Evolutionary conservation across 2,888 invertebrate genomes (phyloP).

Genomic region (Aphelenchoides bicaudatus): DNA sequence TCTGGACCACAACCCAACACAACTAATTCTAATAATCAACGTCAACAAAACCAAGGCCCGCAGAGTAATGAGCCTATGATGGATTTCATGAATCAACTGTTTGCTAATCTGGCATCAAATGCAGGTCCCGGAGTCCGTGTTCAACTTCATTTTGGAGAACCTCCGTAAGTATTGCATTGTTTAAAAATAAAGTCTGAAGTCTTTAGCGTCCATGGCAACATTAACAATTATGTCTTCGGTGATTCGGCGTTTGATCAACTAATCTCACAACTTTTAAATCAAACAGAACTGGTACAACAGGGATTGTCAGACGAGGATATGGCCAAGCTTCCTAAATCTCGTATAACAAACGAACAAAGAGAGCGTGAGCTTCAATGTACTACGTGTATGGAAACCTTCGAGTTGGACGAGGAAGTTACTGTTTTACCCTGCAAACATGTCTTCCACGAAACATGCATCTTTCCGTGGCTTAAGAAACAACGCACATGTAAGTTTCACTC

Average conservation of each 20-base stretch:
- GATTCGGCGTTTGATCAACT: conserved; percentile 15
- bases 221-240: conserved; percentile 14
- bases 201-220: conserved; percentile 11
- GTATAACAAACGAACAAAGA: conserved; percentile 23
- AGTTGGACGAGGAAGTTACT: conserved; percentile 25
- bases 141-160: background rate
- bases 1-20: background rate
- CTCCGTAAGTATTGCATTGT: conserved; percentile 5
- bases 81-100: conserved; percentile 9
- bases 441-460: conserved; percentile 26
- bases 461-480: conserved; percentile 26
- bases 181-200: background rate
- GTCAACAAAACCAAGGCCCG: background rate
- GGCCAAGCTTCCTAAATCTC: conserved; percentile 18
- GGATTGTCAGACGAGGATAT: conserved; percentile 18
- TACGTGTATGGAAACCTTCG: conserved; percentile 33
- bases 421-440: conserved; percentile 30
- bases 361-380: conserved; percentile 33
- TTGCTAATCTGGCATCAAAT: conserved; percentile 13
- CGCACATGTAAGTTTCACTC: too few relatives aligned
- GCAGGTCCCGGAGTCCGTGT: conserved; percentile 5
- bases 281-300: background rate
- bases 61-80: background rate
- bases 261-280: conserved; percentile 12
- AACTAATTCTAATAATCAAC: background rate